Conservation (phyloP, 2,888 invertebrate species). For the Carterocephalus palaemon region DNA sequence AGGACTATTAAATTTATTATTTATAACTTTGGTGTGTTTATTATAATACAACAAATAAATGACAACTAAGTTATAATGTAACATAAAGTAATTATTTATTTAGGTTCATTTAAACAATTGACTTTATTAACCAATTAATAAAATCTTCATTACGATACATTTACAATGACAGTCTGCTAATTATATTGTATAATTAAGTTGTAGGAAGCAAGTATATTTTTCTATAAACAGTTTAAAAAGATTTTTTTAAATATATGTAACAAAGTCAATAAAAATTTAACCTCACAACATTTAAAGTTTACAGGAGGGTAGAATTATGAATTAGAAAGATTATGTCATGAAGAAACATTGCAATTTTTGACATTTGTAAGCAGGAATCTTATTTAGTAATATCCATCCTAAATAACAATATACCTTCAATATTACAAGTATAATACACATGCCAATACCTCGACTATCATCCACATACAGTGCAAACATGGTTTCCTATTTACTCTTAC, state of each 20-base stretch:
- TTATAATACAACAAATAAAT: conserved; percentile 75
- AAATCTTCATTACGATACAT: conserved; percentile 28
- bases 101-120: conserved; percentile 27
- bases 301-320: neutral
- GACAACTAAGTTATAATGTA: conserved; percentile 60
- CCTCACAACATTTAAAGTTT: conserved; percentile 1
- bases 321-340: too few species aligned
- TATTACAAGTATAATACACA: neutral
- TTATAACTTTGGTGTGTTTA: conserved; percentile 77
- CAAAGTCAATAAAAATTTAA: conserved; percentile 11
- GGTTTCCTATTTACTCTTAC: too few species aligned
- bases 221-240: conserved; percentile 10
- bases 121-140: conserved; percentile 40
- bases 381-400: neutral
- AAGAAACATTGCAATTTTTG: too few species aligned
- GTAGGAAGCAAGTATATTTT: conserved; percentile 21
- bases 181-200: conserved; percentile 13
- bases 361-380: too few species aligned
- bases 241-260: neutral
- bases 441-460: neutral
- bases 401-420: neutral
- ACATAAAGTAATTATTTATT: conserved; percentile 55
- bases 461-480: neutral
- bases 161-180: conserved; percentile 23
- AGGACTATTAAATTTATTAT: conserved; percentile 73